These are phyloP conservation scores for Archaeoteleia sp. DNA, from an alignment of 2,888 invertebrate species.

Conservation along the genomic window DNA sequence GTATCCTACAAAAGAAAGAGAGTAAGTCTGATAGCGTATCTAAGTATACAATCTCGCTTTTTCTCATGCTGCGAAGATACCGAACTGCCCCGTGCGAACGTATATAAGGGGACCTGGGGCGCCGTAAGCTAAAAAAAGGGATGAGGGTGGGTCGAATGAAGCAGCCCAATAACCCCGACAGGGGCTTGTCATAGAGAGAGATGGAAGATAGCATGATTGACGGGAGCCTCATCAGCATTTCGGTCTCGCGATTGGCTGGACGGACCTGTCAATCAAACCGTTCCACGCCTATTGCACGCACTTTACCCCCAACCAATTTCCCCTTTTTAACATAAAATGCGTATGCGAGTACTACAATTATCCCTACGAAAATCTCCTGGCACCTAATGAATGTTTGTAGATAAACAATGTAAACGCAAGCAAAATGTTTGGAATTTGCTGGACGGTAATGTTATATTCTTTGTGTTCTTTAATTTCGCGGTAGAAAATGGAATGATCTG, in stretches of 20 bases:
- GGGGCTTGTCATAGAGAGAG: slow-evolving; percentile 52
- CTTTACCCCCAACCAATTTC: slow-evolving; percentile 41
- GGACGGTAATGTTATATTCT: too few species aligned
- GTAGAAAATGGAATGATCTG: too few species aligned
- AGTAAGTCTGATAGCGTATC: slow-evolving; percentile 32
- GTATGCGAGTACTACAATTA: not conserved
- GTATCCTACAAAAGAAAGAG: not conserved
- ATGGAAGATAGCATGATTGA: slow-evolving; percentile 80
- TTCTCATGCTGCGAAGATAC: slow-evolving; percentile 62
- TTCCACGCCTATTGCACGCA: slow-evolving; percentile 76
- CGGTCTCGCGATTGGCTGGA: slow-evolving; percentile 86
- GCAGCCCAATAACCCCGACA: slow-evolving; percentile 53
- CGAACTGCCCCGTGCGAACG: slow-evolving; percentile 71
- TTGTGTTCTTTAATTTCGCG: too few species aligned
- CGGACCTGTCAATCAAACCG: slow-evolving; percentile 87
- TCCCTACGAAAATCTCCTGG: not conserved
- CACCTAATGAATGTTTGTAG: too few species aligned
- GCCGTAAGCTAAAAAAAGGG: slow-evolving; percentile 51
- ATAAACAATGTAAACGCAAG: too few species aligned
- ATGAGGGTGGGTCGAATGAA: slow-evolving; percentile 53
- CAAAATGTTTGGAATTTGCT: too few species aligned
- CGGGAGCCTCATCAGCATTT: slow-evolving; percentile 86
- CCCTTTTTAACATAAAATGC: slow-evolving; percentile 28
- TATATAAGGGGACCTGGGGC: slow-evolving; percentile 67
- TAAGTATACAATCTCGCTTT: slow-evolving; percentile 32